phyloP scores from a whole-genome alignment of 2,797 vertebrate species.

The Ammospiza maritima region DNA sequence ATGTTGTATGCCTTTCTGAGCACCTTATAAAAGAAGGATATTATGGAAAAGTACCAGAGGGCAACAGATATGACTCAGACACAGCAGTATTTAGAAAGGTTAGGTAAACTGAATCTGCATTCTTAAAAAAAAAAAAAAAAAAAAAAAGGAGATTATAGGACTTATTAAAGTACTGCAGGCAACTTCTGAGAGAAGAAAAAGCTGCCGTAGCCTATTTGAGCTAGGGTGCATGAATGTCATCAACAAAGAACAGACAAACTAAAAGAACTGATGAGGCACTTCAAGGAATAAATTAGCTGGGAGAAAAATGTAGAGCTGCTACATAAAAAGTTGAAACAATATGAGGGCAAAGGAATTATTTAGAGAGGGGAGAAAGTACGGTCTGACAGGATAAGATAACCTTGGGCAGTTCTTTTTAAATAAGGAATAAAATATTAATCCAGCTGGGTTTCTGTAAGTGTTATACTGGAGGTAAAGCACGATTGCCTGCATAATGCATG shows the following conservation, averaged over 20 bases:
- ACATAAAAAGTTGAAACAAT: slow-evolving; percentile 54
- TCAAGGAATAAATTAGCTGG: slow-evolving; percentile 53
- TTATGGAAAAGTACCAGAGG: slow-evolving; percentile 64
- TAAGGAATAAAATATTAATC: slow-evolving; percentile 43
- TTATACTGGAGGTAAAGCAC: background rate
- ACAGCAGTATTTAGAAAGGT: slow-evolving; percentile 41
- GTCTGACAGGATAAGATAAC: slow-evolving; percentile 55
- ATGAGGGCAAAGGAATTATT: slow-evolving; percentile 34
- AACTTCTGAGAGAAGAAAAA: slow-evolving; percentile 24
- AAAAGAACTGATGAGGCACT: slow-evolving; percentile 7
- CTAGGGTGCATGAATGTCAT: slow-evolving; percentile 37
- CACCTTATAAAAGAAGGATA: slow-evolving; percentile 53
- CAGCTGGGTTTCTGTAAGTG: background rate
- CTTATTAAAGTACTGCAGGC: slow-evolving; percentile 37
- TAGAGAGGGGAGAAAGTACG: background rate
- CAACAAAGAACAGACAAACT: slow-evolving; percentile 31
- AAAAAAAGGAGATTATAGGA: slow-evolving; percentile 7
- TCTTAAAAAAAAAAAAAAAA: background rate
- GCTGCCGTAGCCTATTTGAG: slow-evolving; percentile 1
- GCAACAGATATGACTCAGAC: slow-evolving; percentile 63
- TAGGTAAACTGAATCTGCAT: slow-evolving; percentile 60
- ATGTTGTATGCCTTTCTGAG: slow-evolving; percentile 47
- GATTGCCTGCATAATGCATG: background rate
- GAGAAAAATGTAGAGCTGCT: slow-evolving; percentile 38
- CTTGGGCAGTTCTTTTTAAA: slow-evolving; percentile 35